Percentiles rank a stretch among this genome's conserved stretches.
These are phyloP conservation scores for Ariolimax columbianus DNA, from an alignment of 2,888 invertebrate genomes.

Conservation along the genomic window DNA sequence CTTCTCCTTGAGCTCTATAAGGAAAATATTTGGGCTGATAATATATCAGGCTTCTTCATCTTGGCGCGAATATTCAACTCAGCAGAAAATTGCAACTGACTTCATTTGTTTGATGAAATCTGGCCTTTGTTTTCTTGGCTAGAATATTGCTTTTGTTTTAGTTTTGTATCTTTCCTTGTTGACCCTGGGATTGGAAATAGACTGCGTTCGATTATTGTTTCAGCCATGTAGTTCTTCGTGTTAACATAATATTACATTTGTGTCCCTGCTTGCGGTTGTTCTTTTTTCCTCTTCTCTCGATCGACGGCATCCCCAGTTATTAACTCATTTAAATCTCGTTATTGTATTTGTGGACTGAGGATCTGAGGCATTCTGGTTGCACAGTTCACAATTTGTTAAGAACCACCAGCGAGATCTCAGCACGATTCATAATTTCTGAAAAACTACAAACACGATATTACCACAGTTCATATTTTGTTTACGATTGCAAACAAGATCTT, in stretches of 20 bases:
- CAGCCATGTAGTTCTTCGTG: neutral
- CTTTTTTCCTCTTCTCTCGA: too few relatives aligned
- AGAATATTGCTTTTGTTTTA: conserved; percentile 30
- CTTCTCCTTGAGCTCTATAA: conserved; percentile 2
- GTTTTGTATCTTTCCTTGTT: neutral
- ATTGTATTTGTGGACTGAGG: too few relatives aligned
- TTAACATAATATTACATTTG: neutral
- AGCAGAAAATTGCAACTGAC: conserved; percentile 17
- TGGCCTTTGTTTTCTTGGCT: conserved; percentile 2
- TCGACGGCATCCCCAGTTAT: too few relatives aligned
- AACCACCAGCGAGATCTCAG: too few relatives aligned
- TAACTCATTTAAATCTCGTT: too few relatives aligned
- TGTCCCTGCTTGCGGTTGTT: neutral
- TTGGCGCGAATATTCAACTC: conserved; percentile 1
- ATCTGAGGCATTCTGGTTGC: too few relatives aligned
- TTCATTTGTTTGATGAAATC: conserved; percentile 33
- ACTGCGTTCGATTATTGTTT: neutral
- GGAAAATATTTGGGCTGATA: neutral
- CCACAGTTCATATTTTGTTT: too few relatives aligned
- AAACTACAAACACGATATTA: too few relatives aligned
- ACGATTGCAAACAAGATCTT: too few relatives aligned
- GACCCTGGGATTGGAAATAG: neutral
- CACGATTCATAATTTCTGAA: too few relatives aligned
- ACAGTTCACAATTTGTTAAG: too few relatives aligned
- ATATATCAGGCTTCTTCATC: conserved; percentile 28